Evolutionary conservation across 2,113 vertebrate species (phyloP), one percentile per base, ranked within the genome.

Genomic region (Ptyas mucosa): DNA sequence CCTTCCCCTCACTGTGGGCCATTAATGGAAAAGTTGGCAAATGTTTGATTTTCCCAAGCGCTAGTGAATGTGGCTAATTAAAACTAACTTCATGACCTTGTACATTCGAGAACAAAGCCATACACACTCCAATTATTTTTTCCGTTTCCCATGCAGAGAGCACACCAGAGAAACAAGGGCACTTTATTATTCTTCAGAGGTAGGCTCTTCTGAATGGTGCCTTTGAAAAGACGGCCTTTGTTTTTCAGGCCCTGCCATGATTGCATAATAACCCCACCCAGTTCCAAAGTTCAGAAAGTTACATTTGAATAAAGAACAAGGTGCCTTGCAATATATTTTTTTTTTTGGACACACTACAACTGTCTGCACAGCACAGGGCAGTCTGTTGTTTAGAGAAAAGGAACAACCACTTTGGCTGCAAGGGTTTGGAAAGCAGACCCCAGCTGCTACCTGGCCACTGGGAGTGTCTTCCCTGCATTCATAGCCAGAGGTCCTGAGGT

Each of bases 21-120:
- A 94, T 95, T 95, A 95, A 94, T 0, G 1, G 93, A 97, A 96
- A 95, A 75, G 75, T 91, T 95, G 90, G 93, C 90, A 96, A 94
- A 92, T 43, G 85, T 95, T 95, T 95, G 95, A 96, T 57, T 95
- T 95, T 46, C 94, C 90, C 81, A 87, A 85, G 89, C 91, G 81
- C 93, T 94, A 95, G 91, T 94, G 92, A 93, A 64, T 54, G 91
- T 29, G 0, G 0, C 81, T 95, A 61, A 90, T 91, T 89, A 64
- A 94, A 95, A n/a, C 94, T 58, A 26, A 58, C 55, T 61, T 64
- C 46, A 86, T 92, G 49, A 93, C 93, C 54, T 61, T 86, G 93
- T 92, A n/a, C 94, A 94, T 89, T 92, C n/a, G 85, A 94, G 90
- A 53, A 64, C 93, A 92, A 94, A 95, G 95, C 93, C 94, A 93